Evolutionary conservation across 2,113 vertebrate genomes (phyloP).

Genomic region (Catagonus wagneri): DNA sequence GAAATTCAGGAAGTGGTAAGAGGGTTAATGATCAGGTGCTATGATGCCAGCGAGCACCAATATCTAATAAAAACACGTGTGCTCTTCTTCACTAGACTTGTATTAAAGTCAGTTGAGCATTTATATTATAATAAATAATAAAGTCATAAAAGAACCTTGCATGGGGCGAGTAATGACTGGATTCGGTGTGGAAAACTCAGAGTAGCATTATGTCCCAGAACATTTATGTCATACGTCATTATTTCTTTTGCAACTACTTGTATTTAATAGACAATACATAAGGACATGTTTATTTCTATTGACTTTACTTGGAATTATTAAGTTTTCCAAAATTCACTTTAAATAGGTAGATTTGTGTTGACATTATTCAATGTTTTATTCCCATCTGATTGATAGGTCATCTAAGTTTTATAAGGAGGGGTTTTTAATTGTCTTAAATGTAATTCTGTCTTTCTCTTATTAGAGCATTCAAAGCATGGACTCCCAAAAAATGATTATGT

Average conservation of each 20-base stretch:
- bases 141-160: slow-evolving; percentile 29
- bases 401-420: slow-evolving; percentile 13
- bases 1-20: neutral
- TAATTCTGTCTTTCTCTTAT: slow-evolving; percentile 23
- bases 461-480: neutral
- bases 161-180: neutral
- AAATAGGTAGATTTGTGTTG: slow-evolving; percentile 27
- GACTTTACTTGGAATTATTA: neutral
- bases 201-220: neutral
- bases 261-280: slow-evolving; percentile 51
- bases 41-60: neutral
- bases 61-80: neutral
- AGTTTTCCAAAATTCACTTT: neutral
- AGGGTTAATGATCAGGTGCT: neutral
- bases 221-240: neutral
- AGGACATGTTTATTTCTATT: slow-evolving; percentile 5
- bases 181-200: neutral
- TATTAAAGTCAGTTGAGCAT: slow-evolving; percentile 49
- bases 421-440: neutral
- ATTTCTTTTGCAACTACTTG: neutral
- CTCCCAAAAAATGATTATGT: slow-evolving; percentile 32
- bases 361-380: neutral
- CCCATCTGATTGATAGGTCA: neutral
- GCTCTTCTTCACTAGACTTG: slow-evolving; percentile 14
- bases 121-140: no score